A percentile compares a stretch with the other conserved stretches of the same genome.
phyloP scores from a whole-genome alignment of 2,797 vertebrate species.

The Melanotaenia boesemani region DNA sequence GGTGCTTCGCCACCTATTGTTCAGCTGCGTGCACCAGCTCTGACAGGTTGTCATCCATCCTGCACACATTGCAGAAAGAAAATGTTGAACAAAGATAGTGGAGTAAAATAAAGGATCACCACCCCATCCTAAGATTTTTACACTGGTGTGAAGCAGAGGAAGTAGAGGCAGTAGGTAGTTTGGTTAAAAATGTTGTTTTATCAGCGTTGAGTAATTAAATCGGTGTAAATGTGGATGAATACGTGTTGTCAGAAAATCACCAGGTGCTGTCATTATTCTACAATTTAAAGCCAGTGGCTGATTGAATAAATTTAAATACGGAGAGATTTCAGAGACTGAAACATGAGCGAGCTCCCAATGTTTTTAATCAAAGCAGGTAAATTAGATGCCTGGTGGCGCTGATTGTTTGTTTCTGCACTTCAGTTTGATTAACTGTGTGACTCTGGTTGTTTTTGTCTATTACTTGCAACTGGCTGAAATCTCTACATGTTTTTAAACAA shows the following conservation, averaged over 20 bases:
- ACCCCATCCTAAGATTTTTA: no score
- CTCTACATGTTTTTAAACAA: no score
- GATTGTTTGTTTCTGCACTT: neutral
- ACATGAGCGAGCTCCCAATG: neutral
- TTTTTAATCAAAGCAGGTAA: constrained; percentile 1
- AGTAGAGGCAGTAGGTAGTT: neutral
- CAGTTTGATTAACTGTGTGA: neutral
- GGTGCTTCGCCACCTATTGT: constrained; percentile 13
- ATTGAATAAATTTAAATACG: neutral
- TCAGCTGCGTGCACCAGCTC: constrained; percentile 13
- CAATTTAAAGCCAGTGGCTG: neutral
- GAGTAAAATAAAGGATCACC: neutral
- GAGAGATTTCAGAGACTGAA: neutral
- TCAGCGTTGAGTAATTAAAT: neutral
- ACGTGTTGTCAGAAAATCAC: no score
- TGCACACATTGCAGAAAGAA: neutral
- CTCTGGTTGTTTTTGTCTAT: no score
- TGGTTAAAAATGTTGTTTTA: neutral
- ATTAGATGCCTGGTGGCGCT: neutral
- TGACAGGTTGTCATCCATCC: neutral
- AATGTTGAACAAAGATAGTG: neutral
- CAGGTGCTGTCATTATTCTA: neutral
- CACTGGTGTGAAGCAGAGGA: no score
- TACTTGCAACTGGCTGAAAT: no score
- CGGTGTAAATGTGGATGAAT: neutral